Percentiles rank a stretch among this genome's conserved stretches.
These are phyloP conservation scores for Hypotaenidia philippensis DNA, from an alignment of 2,797 vertebrate genomes.

Conservation along the genomic window DNA sequence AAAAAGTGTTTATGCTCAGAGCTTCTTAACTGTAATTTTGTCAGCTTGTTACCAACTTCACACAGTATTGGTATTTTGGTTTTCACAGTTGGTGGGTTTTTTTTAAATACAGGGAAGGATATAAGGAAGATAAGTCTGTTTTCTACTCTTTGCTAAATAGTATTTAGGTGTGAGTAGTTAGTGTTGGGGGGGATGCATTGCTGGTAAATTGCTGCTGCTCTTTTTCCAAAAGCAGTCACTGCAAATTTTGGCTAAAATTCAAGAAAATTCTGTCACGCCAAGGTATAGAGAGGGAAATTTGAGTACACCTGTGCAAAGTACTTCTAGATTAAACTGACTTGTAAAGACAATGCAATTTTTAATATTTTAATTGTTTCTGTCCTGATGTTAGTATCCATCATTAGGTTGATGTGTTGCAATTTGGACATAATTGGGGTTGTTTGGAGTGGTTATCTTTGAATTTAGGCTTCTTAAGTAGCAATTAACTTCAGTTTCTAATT, in stretches of 20 bases:
- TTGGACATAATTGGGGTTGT: background rate
- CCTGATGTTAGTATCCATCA: background rate
- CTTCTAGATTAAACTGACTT: background rate
- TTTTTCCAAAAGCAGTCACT: background rate
- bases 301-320: background rate
- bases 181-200: background rate
- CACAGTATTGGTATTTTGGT: background rate
- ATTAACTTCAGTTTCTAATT: background rate
- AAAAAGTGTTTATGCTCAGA: background rate
- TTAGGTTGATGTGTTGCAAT: no score
- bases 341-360: background rate
- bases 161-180: background rate
- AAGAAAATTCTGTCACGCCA: background rate
- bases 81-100: constrained; percentile 21
- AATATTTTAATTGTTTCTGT: background rate
- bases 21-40: background rate
- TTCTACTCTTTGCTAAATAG: background rate
- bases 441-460: background rate
- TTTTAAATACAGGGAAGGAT: background rate
- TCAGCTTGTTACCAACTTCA: background rate
- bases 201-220: background rate
- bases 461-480: background rate
- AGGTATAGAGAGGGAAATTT: background rate
- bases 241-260: background rate
- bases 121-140: background rate